Conservation (phyloP, 2,113 vertebrate genomes). For the Perognathus longimembris region DNA sequence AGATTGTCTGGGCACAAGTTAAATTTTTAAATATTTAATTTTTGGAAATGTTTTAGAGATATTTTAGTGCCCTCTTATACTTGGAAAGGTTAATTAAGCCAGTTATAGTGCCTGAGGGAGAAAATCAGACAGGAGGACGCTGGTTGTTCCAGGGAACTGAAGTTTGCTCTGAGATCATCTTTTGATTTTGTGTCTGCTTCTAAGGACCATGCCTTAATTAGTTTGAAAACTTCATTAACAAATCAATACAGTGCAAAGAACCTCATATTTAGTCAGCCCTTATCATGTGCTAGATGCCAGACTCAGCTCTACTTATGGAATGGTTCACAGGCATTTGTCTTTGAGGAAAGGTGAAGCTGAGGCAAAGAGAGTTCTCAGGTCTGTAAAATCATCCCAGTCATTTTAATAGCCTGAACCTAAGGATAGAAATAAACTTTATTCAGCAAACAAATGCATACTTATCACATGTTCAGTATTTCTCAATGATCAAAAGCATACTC, state of each 20-base stretch:
- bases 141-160: not conserved
- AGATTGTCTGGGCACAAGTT: not conserved
- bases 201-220: not conserved
- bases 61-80: not conserved
- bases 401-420: not conserved
- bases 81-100: not conserved
- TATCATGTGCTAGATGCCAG: not conserved
- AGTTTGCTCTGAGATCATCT: not conserved
- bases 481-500: not conserved
- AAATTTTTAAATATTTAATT: constrained; percentile 25
- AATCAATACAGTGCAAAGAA: not conserved
- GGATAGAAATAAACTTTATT: not conserved
- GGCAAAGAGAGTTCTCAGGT: not conserved
- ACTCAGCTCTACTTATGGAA: not conserved
- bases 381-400: not conserved
- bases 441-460: not conserved
- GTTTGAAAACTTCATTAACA: not conserved
- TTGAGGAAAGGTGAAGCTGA: not conserved
- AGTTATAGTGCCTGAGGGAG: not conserved
- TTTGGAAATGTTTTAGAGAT: constrained; percentile 21
- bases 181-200: not conserved
- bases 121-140: not conserved
- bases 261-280: not conserved
- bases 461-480: constrained; percentile 7
- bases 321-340: not conserved